Base-by-base conservation (phyloP, 2,797 vertebrate genomes). In the Enteromius paludinosus region DNA sequence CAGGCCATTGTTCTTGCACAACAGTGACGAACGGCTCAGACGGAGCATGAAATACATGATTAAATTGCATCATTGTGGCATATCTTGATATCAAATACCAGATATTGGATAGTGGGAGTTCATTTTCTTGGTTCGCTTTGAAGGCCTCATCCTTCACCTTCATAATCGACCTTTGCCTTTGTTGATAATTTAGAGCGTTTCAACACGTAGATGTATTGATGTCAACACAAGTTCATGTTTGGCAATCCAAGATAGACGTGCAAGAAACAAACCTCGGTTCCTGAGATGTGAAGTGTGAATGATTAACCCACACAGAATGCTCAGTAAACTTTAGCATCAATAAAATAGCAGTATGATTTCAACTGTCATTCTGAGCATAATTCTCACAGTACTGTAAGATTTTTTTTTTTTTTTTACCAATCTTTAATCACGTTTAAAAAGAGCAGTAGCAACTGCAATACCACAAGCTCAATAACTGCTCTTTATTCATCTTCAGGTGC, bases 131-230 rank as follows among this genome's bases (percentile, higher is more conserved):
- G 79, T 54, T 23, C 9, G 47, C 69, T 84, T 79, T 78, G 77
- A 81, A 78, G 59, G 61, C 38, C 81, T 82, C 76, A 82, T 83
- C 87, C 84, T 84, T 88, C 59, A 83, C 85, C 78, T 61, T 65
- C 38, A 81, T 70, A 78, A 73, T 86, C 86, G 85, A 89, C 87
- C 88, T 89, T 90, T 87, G 86, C 61, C 86, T 84, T 25, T 69
- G 77, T 81, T 84, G 88, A 88, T 90, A 81, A 89, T 82, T 70
- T 10, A 3, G 23, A 78, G 35, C 43, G 77, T 87, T 89, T 87
- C 89, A 65, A 80, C 87, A 86, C 76, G 80, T 83, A 78, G 45
- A 41, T 54, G 80, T 65, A 68, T 70, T 17, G n/a, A 69, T 80
- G 79, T 72, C 73, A 78, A 74, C 59, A 73, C 69, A 85, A 87